Base-by-base conservation (phyloP, 2,797 vertebrate genomes). In the Hypotaenidia philippensis region DNA sequence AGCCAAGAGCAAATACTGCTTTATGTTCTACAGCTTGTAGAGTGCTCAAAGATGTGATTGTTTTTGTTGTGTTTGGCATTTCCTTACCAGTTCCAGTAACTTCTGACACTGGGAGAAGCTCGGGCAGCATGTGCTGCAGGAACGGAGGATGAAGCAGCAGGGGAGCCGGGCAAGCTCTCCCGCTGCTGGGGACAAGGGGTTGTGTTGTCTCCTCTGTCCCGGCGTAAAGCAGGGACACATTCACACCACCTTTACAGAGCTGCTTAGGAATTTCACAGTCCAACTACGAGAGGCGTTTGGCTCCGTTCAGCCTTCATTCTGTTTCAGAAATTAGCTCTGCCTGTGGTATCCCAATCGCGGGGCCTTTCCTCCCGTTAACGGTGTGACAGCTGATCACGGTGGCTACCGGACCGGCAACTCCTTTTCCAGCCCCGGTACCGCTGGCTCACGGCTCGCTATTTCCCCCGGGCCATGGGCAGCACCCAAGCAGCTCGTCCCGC, bases 11-110 rank as follows among this genome's bases (percentile, higher is more conserved):
- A 74, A 84, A 76, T 44, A 65, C 34, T 75, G 40, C 38, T 86
- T 72, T 66, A 13, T 83, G 45, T 77, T 69, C 50, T 75, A 88
- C 74, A 80, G 29, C 27, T 76, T 29, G 59, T 23, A 36, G 65
- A 63, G 72, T 47, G 44, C 69, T 83, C 50, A 60, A 40, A 68
- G 31, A 47, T 0, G 0, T 64, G 69, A 91, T 63, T 74, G 55
- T 29, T 96, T 90, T 92, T 83, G 38, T 81, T 74, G 44, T 45
- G 75, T 74, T 91, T 80, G 70, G 57, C 53, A 40, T 80, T 81
- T 84, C 26, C 60, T 89, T 71, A 53, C 49, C 55, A 36, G 53
- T 77, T 91, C 21, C 1, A 4, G n/a, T 34, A 65, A 32, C 44
- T 94, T 90, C 40, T 64, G 40, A 77, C 40, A 22, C 40, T 32